Base-by-base conservation (phyloP, 2,888 invertebrate species). In the Emmelina monodactyla region DNA sequence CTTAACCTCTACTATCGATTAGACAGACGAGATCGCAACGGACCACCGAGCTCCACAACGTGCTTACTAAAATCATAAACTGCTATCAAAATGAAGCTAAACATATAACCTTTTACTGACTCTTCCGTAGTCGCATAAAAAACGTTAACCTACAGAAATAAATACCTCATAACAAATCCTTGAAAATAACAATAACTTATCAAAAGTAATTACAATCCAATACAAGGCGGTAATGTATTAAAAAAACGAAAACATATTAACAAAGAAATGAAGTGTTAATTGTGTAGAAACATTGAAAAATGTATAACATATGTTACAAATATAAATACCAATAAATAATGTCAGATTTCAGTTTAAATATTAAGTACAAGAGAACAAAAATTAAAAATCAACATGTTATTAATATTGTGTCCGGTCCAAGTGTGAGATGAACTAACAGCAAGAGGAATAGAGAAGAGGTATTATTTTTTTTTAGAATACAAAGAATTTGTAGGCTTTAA, bases 281-380 rank as follows among this genome's bases (percentile, higher is more conserved):
- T 73, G 71, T 71, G 62, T 71, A 62, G 71, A 71, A 66, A 75
- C 78, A 76, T 76, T 78, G 78, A 79, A 72, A 75, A 78, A 79
- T 78, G 75, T 71, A 75, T 73, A 73, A 70, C 78, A 78, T 79
- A 78, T 68, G 73, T 76, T 78, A 78, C n/a, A 25, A 4, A 25
- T 78, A 76, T 78, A 78, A 79, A 78, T 78, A 79, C 67, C 71
- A 66, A 78, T 78, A 79, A 79, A 78, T 78, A 76, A 73, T 61
- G 54, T 69, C 68, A 67, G 71, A 72, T 73, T 75, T 73, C 73
- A 75, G 76, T 75, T 78, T 78, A 78, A 79, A 71, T 75, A 78
- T 78, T 75, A 79, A 76, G 72, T 75, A 70, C 71, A 71, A 67
- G 65, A 70, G 62, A 69, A 71, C 62, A 71, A 68, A 62, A 75